Percentiles rank a stretch among this genome's conserved stretches.
phyloP scores from a whole-genome alignment of 2,797 vertebrate species.

The Erpetoichthys calabaricus region DNA sequence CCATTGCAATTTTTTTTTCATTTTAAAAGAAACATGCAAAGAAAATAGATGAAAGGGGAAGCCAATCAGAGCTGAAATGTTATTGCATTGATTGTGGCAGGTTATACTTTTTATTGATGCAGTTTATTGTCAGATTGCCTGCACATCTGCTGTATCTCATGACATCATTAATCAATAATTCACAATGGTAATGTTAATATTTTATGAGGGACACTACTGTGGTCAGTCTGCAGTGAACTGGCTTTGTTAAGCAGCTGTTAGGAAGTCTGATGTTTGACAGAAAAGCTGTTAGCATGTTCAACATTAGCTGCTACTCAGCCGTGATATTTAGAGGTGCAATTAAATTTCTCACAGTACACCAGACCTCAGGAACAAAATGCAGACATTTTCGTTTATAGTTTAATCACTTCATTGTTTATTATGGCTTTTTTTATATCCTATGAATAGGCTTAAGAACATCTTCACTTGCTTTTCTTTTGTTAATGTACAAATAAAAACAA shows the following conservation, averaged over 20 bases:
- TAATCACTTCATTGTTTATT: too few species aligned
- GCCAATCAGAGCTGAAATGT: conserved; percentile 6
- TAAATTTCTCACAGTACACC: too few species aligned
- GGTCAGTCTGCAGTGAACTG: conserved; percentile 65
- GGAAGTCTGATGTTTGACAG: neutral
- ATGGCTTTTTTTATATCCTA: too few species aligned
- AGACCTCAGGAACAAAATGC: too few species aligned
- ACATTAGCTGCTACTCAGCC: too few species aligned
- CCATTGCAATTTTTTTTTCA: too few species aligned
- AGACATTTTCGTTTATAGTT: too few species aligned
- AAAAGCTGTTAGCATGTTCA: neutral
- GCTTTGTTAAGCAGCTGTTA: conserved; percentile 35
- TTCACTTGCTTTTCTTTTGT: too few species aligned
- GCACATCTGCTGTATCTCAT: conserved; percentile 47
- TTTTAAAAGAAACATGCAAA: neutral
- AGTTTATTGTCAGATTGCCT: conserved; percentile 48
- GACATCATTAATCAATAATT: conserved; percentile 66
- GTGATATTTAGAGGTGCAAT: too few species aligned
- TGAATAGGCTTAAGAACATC: too few species aligned
- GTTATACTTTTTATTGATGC: conserved; percentile 24
- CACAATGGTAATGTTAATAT: conserved; percentile 53
- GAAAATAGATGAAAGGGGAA: neutral
- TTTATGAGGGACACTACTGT: conserved; percentile 57
- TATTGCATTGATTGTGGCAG: conserved; percentile 19
- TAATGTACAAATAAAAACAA: too few species aligned